These are phyloP conservation scores for Camelus bactrianus DNA, from an alignment of 2,113 vertebrate species.

Conservation along the genomic window DNA sequence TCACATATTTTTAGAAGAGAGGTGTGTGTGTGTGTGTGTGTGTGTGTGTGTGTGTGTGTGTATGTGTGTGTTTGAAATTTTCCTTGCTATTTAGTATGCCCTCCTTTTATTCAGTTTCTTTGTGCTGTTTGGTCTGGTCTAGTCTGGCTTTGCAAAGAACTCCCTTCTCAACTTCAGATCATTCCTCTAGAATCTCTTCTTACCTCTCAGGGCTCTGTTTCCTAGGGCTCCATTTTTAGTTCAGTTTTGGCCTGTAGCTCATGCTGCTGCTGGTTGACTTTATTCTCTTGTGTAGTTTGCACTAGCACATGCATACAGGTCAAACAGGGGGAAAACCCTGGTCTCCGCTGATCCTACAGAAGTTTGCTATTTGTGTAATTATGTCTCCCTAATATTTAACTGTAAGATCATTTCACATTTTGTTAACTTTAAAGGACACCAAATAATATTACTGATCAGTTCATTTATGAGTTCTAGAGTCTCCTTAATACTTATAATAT, in stretches of 20 bases:
- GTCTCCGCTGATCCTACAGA: conserved; percentile 73
- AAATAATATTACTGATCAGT: conserved; percentile 85
- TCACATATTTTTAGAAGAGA: not conserved
- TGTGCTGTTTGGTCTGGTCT: not conserved
- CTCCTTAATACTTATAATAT: not conserved
- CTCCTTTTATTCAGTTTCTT: not conserved
- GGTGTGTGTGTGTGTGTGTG: not conserved
- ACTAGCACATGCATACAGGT: conserved; percentile 73
- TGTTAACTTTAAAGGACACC: conserved; percentile 83
- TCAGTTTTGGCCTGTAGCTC: conserved; percentile 73
- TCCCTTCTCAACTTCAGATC: not conserved
- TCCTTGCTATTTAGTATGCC: not conserved
- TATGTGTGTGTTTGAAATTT: not conserved
- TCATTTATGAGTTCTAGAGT: conserved; percentile 44
- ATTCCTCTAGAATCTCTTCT: conserved; percentile 36
- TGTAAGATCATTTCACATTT: conserved; percentile 82
- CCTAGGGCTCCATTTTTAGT: conserved; percentile 55
- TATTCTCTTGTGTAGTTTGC: conserved; percentile 68
- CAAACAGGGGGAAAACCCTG: conserved; percentile 59
- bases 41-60: not conserved
- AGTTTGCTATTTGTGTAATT: conserved; percentile 84
- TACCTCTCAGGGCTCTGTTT: conserved; percentile 31
- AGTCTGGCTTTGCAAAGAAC: not conserved
- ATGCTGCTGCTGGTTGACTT: conserved; percentile 60
- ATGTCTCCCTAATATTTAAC: conserved; percentile 83